Evolutionary conservation across 1,140 invertebrate species (phyloP).

Genomic region (Oreohelix idahoensis): DNA sequence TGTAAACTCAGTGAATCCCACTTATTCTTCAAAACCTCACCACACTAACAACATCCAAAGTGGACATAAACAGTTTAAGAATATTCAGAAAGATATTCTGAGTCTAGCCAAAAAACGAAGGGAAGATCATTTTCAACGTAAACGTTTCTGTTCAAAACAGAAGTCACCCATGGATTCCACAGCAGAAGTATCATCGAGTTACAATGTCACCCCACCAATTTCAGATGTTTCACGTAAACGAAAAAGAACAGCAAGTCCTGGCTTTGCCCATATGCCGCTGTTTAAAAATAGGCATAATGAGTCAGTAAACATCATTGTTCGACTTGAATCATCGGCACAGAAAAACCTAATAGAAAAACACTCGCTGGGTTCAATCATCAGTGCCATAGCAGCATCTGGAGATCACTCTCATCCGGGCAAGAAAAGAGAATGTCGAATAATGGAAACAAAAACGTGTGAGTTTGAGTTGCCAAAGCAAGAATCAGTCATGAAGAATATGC

Average conservation of each 20-base stretch:
- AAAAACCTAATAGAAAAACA: neutral
- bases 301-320: neutral
- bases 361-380: neutral
- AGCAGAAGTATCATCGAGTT: neutral
- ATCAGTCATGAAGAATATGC: too few relatives aligned
- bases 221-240: too few relatives aligned
- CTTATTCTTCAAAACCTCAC: too few relatives aligned
- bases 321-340: neutral
- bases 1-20: too few relatives aligned
- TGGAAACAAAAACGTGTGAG: too few relatives aligned
- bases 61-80: neutral
- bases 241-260: neutral
- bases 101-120: neutral
- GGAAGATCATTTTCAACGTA: neutral
- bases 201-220: too few relatives aligned
- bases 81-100: neutral
- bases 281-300: neutral
- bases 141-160: neutral
- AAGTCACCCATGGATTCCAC: neutral
- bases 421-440: too few relatives aligned
- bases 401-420: too few relatives aligned
- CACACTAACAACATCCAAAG: too few relatives aligned
- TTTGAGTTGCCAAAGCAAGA: too few relatives aligned
- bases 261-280: neutral
- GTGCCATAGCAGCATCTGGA: neutral